phyloP scores from a whole-genome alignment of 2,113 vertebrate species.

The Edolisoma coerulescens region DNA sequence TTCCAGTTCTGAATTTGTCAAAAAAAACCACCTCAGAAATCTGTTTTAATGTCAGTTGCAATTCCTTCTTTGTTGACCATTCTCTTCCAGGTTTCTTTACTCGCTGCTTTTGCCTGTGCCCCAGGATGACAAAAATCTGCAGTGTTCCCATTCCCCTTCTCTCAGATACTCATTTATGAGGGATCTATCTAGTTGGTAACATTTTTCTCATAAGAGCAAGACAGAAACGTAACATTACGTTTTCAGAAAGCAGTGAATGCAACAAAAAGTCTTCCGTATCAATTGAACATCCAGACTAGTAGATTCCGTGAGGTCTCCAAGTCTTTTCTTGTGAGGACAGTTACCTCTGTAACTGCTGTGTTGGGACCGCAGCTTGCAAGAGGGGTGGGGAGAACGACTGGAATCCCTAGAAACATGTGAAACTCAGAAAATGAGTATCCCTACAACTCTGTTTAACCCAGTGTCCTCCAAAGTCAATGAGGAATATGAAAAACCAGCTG shows the following conservation, averaged over 20 bases:
- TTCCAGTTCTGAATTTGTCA: not conserved
- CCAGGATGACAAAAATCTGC: not conserved
- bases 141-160: not conserved
- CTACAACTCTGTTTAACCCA: not conserved
- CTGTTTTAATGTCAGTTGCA: not conserved
- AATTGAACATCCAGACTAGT: not conserved
- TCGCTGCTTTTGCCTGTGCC: not conserved
- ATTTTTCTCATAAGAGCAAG: not conserved
- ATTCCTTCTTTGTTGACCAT: not conserved
- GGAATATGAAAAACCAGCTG: not conserved
- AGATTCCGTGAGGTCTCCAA: accelerated
- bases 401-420: not conserved
- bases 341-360: not conserved
- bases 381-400: not conserved
- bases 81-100: not conserved
- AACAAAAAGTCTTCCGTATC: not conserved
- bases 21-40: not conserved
- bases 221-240: not conserved
- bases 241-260: not conserved
- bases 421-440: not conserved
- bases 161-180: not conserved
- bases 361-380: not conserved
- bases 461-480: not conserved
- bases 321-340: not conserved
- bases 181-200: not conserved